Percentiles rank a stretch among this genome's conserved stretches.
Conservation (phyloP, 2,113 vertebrate genomes). For the Ailurus styani region DNA sequence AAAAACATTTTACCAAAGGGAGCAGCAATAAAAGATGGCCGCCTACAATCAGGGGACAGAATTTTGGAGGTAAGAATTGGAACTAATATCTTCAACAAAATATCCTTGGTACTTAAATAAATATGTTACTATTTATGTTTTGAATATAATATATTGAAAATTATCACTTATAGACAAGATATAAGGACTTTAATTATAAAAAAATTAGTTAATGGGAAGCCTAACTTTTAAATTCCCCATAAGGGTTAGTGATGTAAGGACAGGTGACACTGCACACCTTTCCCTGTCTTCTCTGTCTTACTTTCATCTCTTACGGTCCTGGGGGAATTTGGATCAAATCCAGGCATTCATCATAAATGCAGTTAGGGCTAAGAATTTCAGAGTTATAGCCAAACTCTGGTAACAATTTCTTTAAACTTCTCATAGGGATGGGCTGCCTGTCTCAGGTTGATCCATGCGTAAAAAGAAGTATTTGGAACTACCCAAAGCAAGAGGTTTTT, state of each 20-base stretch:
- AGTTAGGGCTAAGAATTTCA: background rate
- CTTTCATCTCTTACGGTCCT: background rate
- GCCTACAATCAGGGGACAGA: slow-evolving; percentile 95
- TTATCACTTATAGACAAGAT: background rate
- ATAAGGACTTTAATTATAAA: background rate
- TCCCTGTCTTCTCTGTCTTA: background rate
- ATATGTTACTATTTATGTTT: slow-evolving; percentile 29
- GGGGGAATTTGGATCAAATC: background rate
- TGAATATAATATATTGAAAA: background rate
- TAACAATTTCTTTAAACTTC: background rate
- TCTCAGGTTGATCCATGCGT: background rate
- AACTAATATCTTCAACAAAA: slow-evolving; percentile 32
- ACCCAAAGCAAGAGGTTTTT: background rate
- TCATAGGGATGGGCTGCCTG: background rate
- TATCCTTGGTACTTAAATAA: background rate
- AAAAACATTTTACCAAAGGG: slow-evolving; percentile 97
- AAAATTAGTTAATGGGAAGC: background rate
- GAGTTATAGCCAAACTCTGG: background rate
- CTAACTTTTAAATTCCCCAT: background rate
- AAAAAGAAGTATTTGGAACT: background rate
- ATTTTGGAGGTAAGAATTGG: slow-evolving; percentile 90
- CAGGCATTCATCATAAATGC: background rate
- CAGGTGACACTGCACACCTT: background rate
- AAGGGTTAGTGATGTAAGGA: background rate
- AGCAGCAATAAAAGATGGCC: slow-evolving; percentile 96